A percentile compares a stretch with the other conserved stretches of the same genome.
phyloP scores from a whole-genome alignment of 2,888 invertebrate genomes.

The Crocallis elinguaria region DNA sequence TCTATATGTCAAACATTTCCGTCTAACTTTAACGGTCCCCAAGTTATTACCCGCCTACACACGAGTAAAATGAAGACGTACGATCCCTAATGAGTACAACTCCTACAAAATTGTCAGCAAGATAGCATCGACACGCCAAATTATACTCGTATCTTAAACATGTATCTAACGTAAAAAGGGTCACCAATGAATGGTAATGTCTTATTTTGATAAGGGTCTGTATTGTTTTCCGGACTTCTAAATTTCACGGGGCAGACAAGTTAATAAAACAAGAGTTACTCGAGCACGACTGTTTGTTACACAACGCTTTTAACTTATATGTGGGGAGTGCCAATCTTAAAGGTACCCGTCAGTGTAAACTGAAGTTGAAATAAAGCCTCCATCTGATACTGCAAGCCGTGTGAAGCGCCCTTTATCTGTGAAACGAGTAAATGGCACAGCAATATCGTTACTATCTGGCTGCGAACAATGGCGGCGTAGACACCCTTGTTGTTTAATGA shows the following conservation, averaged over 20 bases:
- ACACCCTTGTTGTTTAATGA: constrained; percentile 61
- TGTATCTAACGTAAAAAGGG: constrained; percentile 42
- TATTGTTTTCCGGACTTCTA: constrained; percentile 34
- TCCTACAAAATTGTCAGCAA: constrained; percentile 19
- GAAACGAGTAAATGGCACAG: constrained; percentile 61
- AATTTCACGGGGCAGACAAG: constrained; percentile 30
- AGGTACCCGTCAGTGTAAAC: constrained; percentile 34
- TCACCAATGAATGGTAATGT: constrained; percentile 40
- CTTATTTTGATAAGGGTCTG: constrained; percentile 44
- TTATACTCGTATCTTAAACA: constrained; percentile 40
- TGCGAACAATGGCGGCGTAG: constrained; percentile 61
- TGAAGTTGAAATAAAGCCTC: constrained; percentile 53
- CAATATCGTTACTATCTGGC: constrained; percentile 67
- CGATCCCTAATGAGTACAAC: constrained; percentile 24
- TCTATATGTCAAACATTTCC: no score
- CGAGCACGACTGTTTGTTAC: constrained; percentile 27
- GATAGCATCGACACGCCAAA: constrained; percentile 39
- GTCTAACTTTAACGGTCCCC: no score
- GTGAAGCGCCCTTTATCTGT: constrained; percentile 65
- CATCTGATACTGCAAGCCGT: constrained; percentile 55
- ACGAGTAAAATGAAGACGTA: constrained; percentile 18
- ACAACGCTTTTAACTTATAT: constrained; percentile 20
- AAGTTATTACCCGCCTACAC: constrained; percentile 5
- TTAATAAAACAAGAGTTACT: constrained; percentile 32
- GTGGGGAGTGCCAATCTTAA: constrained; percentile 27